Base-by-base conservation (phyloP, 2,797 vertebrate genomes). In the Sylvia borin region DNA sequence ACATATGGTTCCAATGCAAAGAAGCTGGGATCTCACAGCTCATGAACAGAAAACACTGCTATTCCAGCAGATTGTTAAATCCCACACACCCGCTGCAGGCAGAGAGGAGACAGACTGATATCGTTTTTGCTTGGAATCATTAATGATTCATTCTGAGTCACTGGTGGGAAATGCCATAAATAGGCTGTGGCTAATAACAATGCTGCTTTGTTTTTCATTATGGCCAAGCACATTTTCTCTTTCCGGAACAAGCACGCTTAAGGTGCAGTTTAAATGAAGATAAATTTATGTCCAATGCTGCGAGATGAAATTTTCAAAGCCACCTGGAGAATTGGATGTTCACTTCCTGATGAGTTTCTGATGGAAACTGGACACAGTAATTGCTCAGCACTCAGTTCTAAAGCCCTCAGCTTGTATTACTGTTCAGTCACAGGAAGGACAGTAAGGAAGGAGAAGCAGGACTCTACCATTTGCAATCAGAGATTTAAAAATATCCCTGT, bases 71-170 rank as follows among this genome's bases (percentile, higher is more conserved):
- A 91, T 73, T 38, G 47, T 81, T 90, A 75, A 94, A 85, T 89
- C 95, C 93, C 88, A 94, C 80, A 47, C 87, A 86, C 40, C 66
- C 51, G 3, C 89, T 95, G 90, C 62, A 91, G 80, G 80, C 64
- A 73, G 75, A 91, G 80, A 78, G 62, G 78, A 96, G 95, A 85
- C 83, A 96, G 90, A 95, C 90, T 65, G 73, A 12, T 85, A 94
- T 27, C 60, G 2, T 13, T 95, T 93, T 93, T 26, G 26, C 84
- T 47, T 80, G 83, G 53, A 93, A 95, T 92, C 90, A 92, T 96
- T 95, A 96, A 91, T 96, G 89, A 97, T 96, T 97, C 95, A 97
- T 88, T 93, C 92, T 94, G 96, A 97, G 90, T 97, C 94, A 95
- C 61, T 65, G 24, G 65, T 89, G 70, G 94, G 91, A 93, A 96